Base-by-base conservation (phyloP, 2,113 vertebrate species). In the Perca schrenkii region DNA sequence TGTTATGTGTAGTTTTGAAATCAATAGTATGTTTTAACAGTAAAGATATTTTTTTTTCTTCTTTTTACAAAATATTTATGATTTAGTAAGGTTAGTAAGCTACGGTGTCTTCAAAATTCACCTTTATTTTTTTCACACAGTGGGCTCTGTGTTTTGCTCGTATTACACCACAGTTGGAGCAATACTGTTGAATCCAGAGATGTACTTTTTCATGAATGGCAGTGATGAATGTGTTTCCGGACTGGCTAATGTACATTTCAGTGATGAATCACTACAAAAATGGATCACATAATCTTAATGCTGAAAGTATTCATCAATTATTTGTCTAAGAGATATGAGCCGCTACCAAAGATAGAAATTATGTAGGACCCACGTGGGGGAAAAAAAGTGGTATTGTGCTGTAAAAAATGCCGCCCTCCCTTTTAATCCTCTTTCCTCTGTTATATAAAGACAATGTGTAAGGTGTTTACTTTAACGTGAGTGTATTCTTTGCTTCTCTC, bases 261-360 rank as follows among this genome's bases (percentile, higher is more conserved):
- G 50, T 80, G 73, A 92, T 52, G 19, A 81, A 83, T 86, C 63
- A 1, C 50, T 0, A 7, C 65, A 60, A 67, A 43, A 77, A 79
- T 36, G 25, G 36, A 85, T 73, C 40, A 16, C 12, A 11, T 73
- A 83, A 80, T 79, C 70, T 72, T 67, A 86, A 68, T 14, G 36
- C 52, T 74, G 80, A 70, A 86, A 82, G 71, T 76, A 50, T 75
- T 87, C 77, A 84, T 91, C 79, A 80, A 72, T 88, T 87, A 85
- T 85, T 84, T 80, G 79, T 82, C n/a, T 54, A 21, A 65, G 78
- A 78, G 74, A 89, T 80, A 68, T 53, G 73, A 88, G 65, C 15
- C 10, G 3, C 53, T 58, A 76, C 86, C 89, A 91, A 89, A 90
- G 88, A 87, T 57, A 83, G 57, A 85, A 28, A 79, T 79, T 61